Conservation (phyloP, 2,797 vertebrate species). For the Aplochiton taeniatus region DNA sequence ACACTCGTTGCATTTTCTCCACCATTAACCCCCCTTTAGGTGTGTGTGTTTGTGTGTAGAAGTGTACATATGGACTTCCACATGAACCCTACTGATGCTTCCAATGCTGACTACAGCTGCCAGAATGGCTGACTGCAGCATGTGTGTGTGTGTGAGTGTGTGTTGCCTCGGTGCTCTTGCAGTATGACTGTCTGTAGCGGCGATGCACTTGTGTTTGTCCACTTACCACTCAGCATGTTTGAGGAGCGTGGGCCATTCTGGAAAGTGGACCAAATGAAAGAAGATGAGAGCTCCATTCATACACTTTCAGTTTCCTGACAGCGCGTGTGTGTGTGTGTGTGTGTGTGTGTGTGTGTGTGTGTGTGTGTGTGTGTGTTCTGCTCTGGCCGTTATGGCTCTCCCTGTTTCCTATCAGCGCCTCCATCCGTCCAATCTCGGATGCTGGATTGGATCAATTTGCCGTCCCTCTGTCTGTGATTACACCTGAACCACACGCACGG, state of each 20-base stretch:
- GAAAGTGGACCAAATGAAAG: too few relatives aligned
- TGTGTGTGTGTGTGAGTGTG: conserved; percentile 12
- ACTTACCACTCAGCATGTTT: too few relatives aligned
- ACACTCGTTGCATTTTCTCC: too few relatives aligned
- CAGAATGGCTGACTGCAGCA: neutral
- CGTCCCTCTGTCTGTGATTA: neutral
- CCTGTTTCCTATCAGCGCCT: neutral
- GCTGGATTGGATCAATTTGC: conserved; percentile 23
- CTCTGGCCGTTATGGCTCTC: neutral
- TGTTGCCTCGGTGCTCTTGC: too few relatives aligned
- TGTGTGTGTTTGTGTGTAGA: too few relatives aligned
- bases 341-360: conserved; percentile 12
- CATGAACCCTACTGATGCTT: neutral
- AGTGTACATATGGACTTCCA: too few relatives aligned
- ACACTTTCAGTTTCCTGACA: neutral
- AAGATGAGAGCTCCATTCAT: too few relatives aligned
- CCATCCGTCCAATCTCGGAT: conserved; percentile 5
- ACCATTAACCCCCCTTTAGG: too few relatives aligned
- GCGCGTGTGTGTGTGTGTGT: neutral
- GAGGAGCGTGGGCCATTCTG: too few relatives aligned
- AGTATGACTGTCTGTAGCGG: too few relatives aligned
- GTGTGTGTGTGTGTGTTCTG: conserved; percentile 2
- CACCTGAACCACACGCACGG: too few relatives aligned
- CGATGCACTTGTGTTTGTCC: too few relatives aligned
- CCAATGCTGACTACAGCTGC: neutral